Evolutionary conservation across 1,140 invertebrate species (phyloP).

Genomic region (Nylanderia fulva): DNA sequence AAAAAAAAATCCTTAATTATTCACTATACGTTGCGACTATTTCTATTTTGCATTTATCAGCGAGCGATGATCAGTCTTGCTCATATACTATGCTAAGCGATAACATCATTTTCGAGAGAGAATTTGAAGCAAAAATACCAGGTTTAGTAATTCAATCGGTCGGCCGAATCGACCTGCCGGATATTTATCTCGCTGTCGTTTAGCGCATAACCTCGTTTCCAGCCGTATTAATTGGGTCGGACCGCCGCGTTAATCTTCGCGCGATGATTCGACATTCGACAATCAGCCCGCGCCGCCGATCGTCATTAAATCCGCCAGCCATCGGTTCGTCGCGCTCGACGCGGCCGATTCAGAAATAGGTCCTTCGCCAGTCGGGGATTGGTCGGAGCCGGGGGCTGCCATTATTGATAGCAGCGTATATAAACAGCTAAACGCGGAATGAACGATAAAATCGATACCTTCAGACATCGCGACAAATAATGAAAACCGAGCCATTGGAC

Average conservation of each 20-base stretch:
- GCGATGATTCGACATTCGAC: constrained; percentile 58
- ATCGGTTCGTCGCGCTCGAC: constrained; percentile 35
- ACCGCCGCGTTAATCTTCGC: constrained; percentile 59
- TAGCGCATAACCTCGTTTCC: constrained; percentile 55
- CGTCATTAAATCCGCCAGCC: constrained; percentile 53
- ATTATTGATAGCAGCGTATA: constrained; percentile 71
- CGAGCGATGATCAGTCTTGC: not conserved
- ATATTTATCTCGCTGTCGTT: constrained; percentile 59
- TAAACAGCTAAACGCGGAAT: constrained; percentile 64
- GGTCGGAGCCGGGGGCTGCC: constrained; percentile 56
- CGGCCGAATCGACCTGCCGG: constrained; percentile 8
- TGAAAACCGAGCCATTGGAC: constrained; percentile 56
- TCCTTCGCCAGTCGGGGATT: constrained; percentile 60
- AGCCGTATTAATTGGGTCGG: constrained; percentile 59
- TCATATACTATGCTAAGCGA: not conserved
- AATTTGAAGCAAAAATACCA: constrained; percentile 40
- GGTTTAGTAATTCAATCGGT: constrained; percentile 43
- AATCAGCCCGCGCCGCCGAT: constrained; percentile 55
- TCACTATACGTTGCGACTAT: not conserved
- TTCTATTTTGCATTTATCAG: not conserved
- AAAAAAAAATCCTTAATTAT: not conserved
- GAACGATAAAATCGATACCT: constrained; percentile 71
- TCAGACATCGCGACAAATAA: constrained; percentile 64
- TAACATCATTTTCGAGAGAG: not conserved
- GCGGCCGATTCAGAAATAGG: constrained; percentile 67